phyloP scores from a whole-genome alignment of 2,797 vertebrate genomes.

The Protosalanx chinensis region DNA sequence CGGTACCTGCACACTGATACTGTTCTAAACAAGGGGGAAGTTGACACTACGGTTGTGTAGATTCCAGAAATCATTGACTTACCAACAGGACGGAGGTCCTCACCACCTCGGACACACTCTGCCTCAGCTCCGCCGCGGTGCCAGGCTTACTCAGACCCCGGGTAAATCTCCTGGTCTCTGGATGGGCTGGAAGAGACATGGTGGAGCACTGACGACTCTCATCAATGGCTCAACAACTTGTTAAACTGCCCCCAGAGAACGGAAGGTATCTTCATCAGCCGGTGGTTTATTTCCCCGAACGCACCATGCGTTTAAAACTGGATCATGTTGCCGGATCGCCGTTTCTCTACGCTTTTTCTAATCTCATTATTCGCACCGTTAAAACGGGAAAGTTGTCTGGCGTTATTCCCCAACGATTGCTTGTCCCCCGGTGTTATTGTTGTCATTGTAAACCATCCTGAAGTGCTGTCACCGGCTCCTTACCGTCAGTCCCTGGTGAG shows the following conservation, averaged over 20 bases:
- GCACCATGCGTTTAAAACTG: conserved; percentile 45
- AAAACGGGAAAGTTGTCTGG: conserved; percentile 15
- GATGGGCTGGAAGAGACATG: conserved; percentile 67
- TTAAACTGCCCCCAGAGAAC: conserved; percentile 19
- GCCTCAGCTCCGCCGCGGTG: conserved; percentile 90
- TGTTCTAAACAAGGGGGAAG: background rate
- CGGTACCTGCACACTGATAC: background rate
- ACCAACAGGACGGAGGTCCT: conserved; percentile 88
- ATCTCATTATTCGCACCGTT: conserved; percentile 31
- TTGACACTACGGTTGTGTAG: too few relatives aligned
- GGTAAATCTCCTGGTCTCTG: conserved; percentile 91
- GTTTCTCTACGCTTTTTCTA: conserved; percentile 25
- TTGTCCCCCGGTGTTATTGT: conserved; percentile 22
- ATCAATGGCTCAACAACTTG: conserved; percentile 33
- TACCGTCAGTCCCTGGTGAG: conserved; percentile 17
- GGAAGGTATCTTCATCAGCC: conserved; percentile 35
- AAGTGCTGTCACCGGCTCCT: conserved; percentile 26
- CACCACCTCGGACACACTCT: conserved; percentile 94
- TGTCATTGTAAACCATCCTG: conserved; percentile 36
- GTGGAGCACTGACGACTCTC: conserved; percentile 39
- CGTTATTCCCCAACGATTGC: conserved; percentile 11
- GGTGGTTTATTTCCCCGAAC: conserved; percentile 21
- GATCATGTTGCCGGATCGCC: conserved; percentile 44
- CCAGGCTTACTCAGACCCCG: conserved; percentile 90
- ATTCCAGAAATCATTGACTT: conserved; percentile 57